Base-by-base conservation (phyloP, 2,797 vertebrate genomes). In the Hypotaenidia okinawae region DNA sequence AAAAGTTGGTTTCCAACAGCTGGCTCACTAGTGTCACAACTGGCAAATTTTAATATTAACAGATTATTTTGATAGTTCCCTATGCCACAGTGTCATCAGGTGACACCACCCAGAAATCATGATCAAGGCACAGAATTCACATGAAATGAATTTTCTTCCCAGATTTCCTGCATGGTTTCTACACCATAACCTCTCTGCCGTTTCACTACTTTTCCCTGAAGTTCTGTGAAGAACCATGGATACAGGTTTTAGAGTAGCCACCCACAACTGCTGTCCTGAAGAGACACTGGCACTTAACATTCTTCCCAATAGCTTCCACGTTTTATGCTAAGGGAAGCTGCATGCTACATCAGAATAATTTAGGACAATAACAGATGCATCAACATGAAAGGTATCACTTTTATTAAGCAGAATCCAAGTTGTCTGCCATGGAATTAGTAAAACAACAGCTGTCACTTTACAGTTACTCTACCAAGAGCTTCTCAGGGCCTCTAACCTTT, bases 281-380 rank as follows among this genome's bases (percentile, higher is more conserved):
- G 27, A 67, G 39, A 76, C 35, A 47, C 0, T 33, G 63, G 33
- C 27, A 32, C 28, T 15, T 49, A 39, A 45, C 0, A 0, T n/a
- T 4, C 28, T 57, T 73, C 55, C 75, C 11, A 16, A 17, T 1
- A 83, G 33, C 16, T 28, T 39, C 13, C 14, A 33, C 49, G 6
- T 37, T 88, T 49, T 32, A 80, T 13, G 19, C 11, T 45, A 23
- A 4, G 21, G n/a, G 52, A 17, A 76, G 23, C 45, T 58, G 19
- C 7, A 23, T 16, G 25, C 9, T 32, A 30, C 12, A 51, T 45
- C 43, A 59, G 24, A 61, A 52, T 32, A 77, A 57, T 45, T 76
- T 10, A 74, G 8, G 25, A 62, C 47, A 79, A 58, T 35, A 75
- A 57, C 12, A 58, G 37, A 52, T 47, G 22, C 18, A 74, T 21